Conservation (phyloP, 2,888 invertebrate species). For the Tetranychus truncatus region DNA sequence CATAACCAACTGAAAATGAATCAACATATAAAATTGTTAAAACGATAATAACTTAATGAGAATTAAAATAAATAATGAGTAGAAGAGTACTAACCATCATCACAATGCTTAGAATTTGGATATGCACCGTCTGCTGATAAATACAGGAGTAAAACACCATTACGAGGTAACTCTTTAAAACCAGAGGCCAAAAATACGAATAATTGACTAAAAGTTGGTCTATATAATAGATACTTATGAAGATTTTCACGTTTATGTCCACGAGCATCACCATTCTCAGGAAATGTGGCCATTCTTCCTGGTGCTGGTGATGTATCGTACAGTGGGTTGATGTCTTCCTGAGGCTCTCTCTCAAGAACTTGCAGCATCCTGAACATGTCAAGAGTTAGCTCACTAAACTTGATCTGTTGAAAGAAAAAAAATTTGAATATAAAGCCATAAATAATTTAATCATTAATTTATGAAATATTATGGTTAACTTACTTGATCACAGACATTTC, state of each 20-base stretch:
- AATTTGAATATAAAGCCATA: not conserved
- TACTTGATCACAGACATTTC: conserved; percentile 72
- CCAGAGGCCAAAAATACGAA: conserved; percentile 75
- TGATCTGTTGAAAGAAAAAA: conserved; percentile 41
- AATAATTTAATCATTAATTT: not conserved
- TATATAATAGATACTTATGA: conserved; percentile 86
- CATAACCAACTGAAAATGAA: conserved; percentile 47
- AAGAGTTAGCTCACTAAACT: conserved; percentile 86
- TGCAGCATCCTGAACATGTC: conserved; percentile 96
- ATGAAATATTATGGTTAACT: not conserved
- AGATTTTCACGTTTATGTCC: conserved; percentile 51
- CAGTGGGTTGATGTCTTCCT: conserved; percentile 25
- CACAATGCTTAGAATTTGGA: conserved; percentile 60
- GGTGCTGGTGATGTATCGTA: conserved; percentile 49
- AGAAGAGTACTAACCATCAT: conserved; percentile 10
- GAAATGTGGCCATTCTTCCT: conserved; percentile 45
- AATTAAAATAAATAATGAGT: not conserved
- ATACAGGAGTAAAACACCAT: conserved; percentile 74
- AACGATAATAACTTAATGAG: too few species aligned
- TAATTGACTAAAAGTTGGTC: conserved; percentile 80
- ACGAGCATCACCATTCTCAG: conserved; percentile 25
- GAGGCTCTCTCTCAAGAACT: conserved; percentile 72
- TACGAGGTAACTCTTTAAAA: conserved; percentile 76
- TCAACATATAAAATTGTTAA: too few species aligned
- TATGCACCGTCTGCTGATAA: conserved; percentile 80